Evolutionary conservation across 2,888 invertebrate genomes (phyloP), one percentile per base, ranked within the genome.

Genomic region (Selenia dentaria): DNA sequence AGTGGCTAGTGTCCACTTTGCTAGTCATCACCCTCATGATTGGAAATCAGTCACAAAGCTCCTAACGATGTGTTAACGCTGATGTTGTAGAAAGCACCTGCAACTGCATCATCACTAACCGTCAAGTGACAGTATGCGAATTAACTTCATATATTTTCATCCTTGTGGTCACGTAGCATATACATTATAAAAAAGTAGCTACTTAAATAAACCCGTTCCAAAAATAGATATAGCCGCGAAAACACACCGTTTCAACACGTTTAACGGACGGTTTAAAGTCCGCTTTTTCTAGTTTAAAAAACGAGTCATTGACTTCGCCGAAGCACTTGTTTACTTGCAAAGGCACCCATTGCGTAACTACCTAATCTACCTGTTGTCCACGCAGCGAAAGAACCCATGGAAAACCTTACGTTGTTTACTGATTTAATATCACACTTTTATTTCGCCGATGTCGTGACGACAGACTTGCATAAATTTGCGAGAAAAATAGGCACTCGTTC

Each of bases 381-480:
- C 37, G 24, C 29, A 32, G 18, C 43, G 32, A 46, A 37, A 48
- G 38, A 42, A 32, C 13, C 25, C 34, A 34, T 31, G n/a, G n/a
- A n/a, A n/a, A n/a, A n/a, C n/a, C n/a, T n/a, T n/a, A n/a, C n/a
- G 11, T 16, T 27, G 33, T 46, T 39, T 47, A 10, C 8, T 22
- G 22, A 22, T 1, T 1, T 22, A 2, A 2, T 22, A 8, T 22
- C 8, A 22, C 8, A 22, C 2, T 2, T 22, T 22, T n/a, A n/a
- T n/a, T 22, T 22, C 8, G 8, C 22, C 22, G 28, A 16, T 26
- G 10, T 41, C 9, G 28, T 25, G 47, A 31, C 28, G 44, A 44
- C 36, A 33, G 28, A 25, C 22, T 38, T 40, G 49, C 45, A 51
- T 46, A 45, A 34, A 45, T 45, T 44, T 29, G 14, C 22, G 11